Base-by-base conservation (phyloP, 2,888 invertebrate genomes). In the Neocrepidodera transversa region DNA sequence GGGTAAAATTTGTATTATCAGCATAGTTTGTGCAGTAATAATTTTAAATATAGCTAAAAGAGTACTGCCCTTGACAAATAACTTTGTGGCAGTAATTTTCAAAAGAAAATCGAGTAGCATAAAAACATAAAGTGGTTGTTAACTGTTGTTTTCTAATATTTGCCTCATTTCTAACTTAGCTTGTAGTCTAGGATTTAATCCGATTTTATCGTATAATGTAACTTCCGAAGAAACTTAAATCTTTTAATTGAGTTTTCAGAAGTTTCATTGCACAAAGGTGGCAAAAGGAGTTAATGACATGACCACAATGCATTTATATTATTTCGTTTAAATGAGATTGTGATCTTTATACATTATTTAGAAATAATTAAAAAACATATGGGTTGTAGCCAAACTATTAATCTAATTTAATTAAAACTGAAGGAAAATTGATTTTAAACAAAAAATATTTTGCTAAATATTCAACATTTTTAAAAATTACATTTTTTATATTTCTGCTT, bases 211-310 rank as follows among this genome's bases (percentile, higher is more conserved):
- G 36, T 36, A 20, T 36, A 47, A 54, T 54, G 36, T 35, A 35
- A 54, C 45, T 54, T 54, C 36, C 54, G 23, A 45, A 45, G 45
- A 45, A 54, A 45, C 47, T 54, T 45, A 54, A n/a, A 54, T 54
- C 54, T 54, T 45, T 54, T 54, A 54, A 54, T 54, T 54, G 54
- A 53, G 53, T 53, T 53, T 45, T 10, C 32, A 40, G 43, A 45
- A 53, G 53, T 53, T 50, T 45, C 43, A 18, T 53, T 23, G 17
- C 20, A 18, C 20, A 10, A 23, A 53, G 45, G 35, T 53, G 35
- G 35, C 36, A 8, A 53, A 43, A 43, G 53, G 36, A 43, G 32
- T 35, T 32, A 52, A 52, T 40, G 52, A 52, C 18, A 17, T 18
- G 13, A 30, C 30, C 30, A n/a, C 53, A 35, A 35, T 42, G 38